These are phyloP conservation scores for Alentia gelatinosa DNA, from an alignment of 2,888 invertebrate species.

Conservation along the genomic window DNA sequence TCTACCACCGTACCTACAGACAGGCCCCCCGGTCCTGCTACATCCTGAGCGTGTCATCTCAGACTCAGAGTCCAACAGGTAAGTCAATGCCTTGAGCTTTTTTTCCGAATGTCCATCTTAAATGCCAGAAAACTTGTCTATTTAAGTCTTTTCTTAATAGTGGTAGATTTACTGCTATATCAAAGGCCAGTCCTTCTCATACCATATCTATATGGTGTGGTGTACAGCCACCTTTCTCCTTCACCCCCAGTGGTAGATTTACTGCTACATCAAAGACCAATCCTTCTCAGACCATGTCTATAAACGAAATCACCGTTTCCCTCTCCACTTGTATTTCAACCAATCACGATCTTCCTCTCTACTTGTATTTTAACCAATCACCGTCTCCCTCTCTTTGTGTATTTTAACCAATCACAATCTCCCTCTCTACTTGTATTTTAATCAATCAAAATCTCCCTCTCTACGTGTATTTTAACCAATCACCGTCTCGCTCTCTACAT, in stretches of 20 bases:
- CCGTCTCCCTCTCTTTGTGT: background rate
- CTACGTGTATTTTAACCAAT: background rate
- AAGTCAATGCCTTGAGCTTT: constrained; percentile 57
- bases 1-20: constrained; percentile 83
- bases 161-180: no score
- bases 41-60: constrained; percentile 93
- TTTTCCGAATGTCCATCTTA: no score
- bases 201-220: no score
- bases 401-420: background rate
- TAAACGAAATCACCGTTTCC: no score
- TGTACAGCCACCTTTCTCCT: no score
- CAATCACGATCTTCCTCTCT: background rate
- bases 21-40: constrained; percentile 90
- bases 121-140: no score
- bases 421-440: background rate
- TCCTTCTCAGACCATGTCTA: no score
- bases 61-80: constrained; percentile 89
- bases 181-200: no score
- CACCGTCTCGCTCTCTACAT: background rate
- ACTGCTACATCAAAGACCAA: no score
- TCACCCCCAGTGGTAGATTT: no score
- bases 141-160: no score
- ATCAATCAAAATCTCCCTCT: background rate
- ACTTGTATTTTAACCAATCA: background rate
- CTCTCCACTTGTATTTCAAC: background rate